These are phyloP conservation scores for Emmelina monodactyla DNA, from an alignment of 2,888 invertebrate species.

Conservation along the genomic window DNA sequence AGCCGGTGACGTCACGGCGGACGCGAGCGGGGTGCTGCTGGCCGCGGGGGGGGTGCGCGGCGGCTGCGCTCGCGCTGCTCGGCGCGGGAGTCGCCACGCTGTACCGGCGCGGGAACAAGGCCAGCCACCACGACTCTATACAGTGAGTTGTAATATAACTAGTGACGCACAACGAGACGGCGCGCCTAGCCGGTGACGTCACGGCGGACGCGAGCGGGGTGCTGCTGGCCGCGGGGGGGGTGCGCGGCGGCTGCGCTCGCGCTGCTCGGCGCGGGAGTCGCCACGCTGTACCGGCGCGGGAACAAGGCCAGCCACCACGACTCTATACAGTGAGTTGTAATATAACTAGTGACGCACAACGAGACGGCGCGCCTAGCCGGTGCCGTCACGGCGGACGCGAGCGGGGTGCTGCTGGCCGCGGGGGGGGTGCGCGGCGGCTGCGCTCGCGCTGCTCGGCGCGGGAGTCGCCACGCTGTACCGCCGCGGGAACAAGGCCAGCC, in stretches of 20 bases:
- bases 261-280: constrained; percentile 73
- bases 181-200: constrained; percentile 74
- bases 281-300: constrained; percentile 71
- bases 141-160: constrained; percentile 62
- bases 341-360: constrained; percentile 73
- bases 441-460: constrained; percentile 73
- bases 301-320: constrained; percentile 73
- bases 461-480: constrained; percentile 74
- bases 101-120: constrained; percentile 72
- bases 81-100: constrained; percentile 74
- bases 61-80: constrained; percentile 74
- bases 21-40: constrained; percentile 74
- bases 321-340: constrained; percentile 71
- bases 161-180: constrained; percentile 75
- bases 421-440: constrained; percentile 82
- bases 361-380: constrained; percentile 77
- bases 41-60: constrained; percentile 85
- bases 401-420: constrained; percentile 78
- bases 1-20: constrained; percentile 71
- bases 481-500: constrained; percentile 70
- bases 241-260: constrained; percentile 79
- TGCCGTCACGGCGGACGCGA: constrained; percentile 69
- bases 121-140: constrained; percentile 71
- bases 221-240: constrained; percentile 81
- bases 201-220: constrained; percentile 71